These are phyloP conservation scores for Tiliqua scincoides DNA, from an alignment of 2,113 vertebrate species.

Conservation along the genomic window DNA sequence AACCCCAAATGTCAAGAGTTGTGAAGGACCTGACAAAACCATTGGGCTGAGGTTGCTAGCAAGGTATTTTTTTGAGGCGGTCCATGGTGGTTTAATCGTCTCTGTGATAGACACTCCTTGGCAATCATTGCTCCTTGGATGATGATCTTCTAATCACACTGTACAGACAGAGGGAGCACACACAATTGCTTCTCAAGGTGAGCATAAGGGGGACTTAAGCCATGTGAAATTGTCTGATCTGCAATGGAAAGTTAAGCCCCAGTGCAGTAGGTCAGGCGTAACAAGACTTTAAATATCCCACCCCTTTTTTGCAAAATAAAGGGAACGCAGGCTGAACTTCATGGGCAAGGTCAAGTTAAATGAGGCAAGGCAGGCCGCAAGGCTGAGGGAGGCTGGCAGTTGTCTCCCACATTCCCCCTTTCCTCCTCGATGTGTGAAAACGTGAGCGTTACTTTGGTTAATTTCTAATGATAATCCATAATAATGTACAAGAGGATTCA, in stretches of 20 bases:
- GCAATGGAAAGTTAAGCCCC: not conserved
- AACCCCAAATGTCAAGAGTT: constrained; percentile 46
- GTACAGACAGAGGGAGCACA: constrained; percentile 47
- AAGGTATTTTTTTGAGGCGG: constrained; percentile 65
- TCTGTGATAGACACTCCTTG: constrained; percentile 63
- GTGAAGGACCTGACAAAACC: constrained; percentile 57
- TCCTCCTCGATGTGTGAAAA: not conserved
- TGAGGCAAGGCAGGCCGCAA: not conserved
- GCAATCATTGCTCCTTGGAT: constrained; percentile 64
- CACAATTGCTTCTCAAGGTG: constrained; percentile 43
- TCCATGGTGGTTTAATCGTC: constrained; percentile 68
- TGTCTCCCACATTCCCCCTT: constrained; percentile 13
- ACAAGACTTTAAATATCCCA: not conserved
- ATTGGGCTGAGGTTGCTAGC: constrained; percentile 57
- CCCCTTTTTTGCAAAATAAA: not conserved
- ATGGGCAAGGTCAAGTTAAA: constrained; percentile 6
- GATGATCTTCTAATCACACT: constrained; percentile 71
- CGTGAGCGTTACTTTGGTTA: constrained; percentile 67
- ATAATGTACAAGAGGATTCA: constrained; percentile 58
- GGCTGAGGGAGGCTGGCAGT: not conserved
- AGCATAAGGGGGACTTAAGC: constrained; percentile 33
- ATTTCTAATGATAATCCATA: constrained; percentile 51
- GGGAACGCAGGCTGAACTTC: not conserved
- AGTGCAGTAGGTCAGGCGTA: constrained; percentile 6
- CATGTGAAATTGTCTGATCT: not conserved